Evolutionary conservation across 53 echinoderm and acorn worm species (phyloP).

Genomic region (Actinopyga echinites): DNA sequence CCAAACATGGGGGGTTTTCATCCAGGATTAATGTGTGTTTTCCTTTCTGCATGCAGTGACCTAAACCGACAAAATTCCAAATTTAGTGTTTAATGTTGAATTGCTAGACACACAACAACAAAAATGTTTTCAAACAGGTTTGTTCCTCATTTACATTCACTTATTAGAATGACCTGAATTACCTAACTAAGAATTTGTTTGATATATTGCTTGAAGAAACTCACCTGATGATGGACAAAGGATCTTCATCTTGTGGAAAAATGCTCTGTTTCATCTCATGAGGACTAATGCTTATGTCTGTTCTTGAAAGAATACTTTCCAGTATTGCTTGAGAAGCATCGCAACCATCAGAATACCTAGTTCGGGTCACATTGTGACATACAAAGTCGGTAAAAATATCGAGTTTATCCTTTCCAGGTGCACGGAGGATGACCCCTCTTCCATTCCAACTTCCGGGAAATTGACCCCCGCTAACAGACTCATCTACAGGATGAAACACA

Average conservation of each 20-base stretch:
- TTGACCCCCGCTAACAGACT: not conserved
- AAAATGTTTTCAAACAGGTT: no score
- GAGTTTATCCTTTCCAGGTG: not conserved
- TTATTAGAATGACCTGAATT: no score
- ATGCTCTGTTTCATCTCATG: constrained; percentile 11
- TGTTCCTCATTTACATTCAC: no score
- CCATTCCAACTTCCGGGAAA: constrained; percentile 26
- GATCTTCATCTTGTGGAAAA: constrained; percentile 23
- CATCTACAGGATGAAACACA: not conserved
- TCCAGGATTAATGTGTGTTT: no score
- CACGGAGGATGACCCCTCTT: not conserved
- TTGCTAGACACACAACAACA: no score
- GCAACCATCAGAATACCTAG: not conserved
- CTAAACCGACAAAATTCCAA: no score
- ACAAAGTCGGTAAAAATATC: constrained; percentile 11
- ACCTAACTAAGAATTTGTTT: no score
- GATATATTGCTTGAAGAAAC: not conserved
- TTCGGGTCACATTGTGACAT: not conserved
- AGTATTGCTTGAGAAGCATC: constrained; percentile 15
- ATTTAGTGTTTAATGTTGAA: no score
- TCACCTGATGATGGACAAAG: constrained; percentile 23
- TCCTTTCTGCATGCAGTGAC: no score
- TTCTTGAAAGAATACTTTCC: constrained; percentile 1
- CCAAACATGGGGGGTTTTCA: no score
- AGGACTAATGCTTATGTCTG: constrained; percentile 3